Evolutionary conservation across 2,888 invertebrate species (phyloP), one percentile per base, ranked within the genome.

Genomic region (Auanema sp.): DNA sequence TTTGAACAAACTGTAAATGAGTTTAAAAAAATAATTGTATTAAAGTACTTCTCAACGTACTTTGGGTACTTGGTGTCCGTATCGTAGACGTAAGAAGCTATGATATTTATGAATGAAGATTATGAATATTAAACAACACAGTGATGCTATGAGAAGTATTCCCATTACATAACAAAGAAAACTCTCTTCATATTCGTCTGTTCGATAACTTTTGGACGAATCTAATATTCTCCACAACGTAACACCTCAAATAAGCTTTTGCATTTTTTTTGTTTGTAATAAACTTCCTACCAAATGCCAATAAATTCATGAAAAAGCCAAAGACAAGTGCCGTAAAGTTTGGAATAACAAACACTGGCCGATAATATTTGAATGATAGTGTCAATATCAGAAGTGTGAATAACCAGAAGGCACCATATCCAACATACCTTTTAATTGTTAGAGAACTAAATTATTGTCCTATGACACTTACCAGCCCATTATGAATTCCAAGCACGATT

Each of bases 281-380:
- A 12, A 1, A 50, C 25, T n/a, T 14, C 64, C 58, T 33, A 66
- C 71, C 78, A 54, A 78, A 78, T 18, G 68, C 78, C 33, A 78
- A 64, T 8, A 74, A 56, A 62, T 77, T 72, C 75, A 78, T 75
- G 63, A 78, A 69, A 1, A 69, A 60, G 25, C 78, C 78, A 16
- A 75, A 68, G 24, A 77, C 58, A 1, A 78, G 67, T 11, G 76
- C 77, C 1, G 75, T 76, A 63, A 76, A 76, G 50, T 78, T 78
- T 3, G 78, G 78, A 58, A 77, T 60, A 23, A 78, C 76, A 58
- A 78, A 77, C 5, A 78, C 76, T 1, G 78, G 77, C 5, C 78
- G 76, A 60, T 77, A 77, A 61, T 77, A 78, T 60, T 77, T 76
- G 71, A 78, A 78, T 1, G 78, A 78, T 11, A 78, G 58, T 14